Conservation (phyloP, 2,113 vertebrate species). For the Otocyon megalotis region DNA sequence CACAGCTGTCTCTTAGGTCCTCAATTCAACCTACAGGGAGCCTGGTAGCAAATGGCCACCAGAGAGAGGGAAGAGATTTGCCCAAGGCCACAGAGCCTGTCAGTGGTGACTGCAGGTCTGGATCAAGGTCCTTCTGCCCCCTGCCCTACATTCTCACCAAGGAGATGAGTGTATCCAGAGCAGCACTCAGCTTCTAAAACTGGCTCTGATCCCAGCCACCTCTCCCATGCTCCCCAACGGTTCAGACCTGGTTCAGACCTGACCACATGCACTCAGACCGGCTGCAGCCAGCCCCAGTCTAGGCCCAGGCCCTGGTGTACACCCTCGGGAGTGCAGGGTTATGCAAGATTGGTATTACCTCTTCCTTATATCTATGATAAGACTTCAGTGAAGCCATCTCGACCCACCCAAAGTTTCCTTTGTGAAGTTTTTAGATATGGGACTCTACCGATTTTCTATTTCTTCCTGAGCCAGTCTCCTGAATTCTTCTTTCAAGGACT, state of each 20-base stretch:
- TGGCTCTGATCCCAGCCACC: neutral
- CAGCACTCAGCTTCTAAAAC: neutral
- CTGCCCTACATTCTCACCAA: neutral
- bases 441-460: neutral
- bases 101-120: neutral
- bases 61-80: neutral
- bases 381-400: neutral
- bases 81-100: neutral
- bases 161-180: neutral
- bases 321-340: neutral
- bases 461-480: neutral
- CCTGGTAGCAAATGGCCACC: neutral
- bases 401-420: neutral
- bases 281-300: neutral
- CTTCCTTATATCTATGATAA: neutral
- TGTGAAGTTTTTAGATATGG: neutral
- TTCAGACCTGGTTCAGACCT: neutral
- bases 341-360: neutral
- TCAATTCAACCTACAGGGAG: neutral
- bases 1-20: neutral
- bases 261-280: neutral
- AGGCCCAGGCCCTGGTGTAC: neutral
- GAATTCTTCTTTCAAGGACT: neutral
- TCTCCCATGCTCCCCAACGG: neutral
- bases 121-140: neutral